These are phyloP conservation scores for Sphecodes monilicornis DNA, from an alignment of 2,888 invertebrate genomes.

Conservation along the genomic window DNA sequence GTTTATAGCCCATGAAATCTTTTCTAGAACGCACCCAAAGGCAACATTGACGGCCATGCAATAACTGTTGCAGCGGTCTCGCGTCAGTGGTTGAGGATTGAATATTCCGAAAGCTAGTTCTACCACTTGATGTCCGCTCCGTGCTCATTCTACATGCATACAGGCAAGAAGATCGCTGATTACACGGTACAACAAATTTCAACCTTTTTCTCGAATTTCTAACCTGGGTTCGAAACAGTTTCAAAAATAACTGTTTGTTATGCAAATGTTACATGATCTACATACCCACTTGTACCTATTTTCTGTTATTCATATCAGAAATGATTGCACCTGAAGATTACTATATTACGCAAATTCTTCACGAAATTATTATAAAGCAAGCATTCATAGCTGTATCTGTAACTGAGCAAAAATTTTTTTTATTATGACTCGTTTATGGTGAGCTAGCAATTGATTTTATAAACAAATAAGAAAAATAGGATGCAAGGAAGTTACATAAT, in stretches of 20 bases:
- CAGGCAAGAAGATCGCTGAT: constrained; percentile 61
- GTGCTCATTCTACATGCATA: constrained; percentile 44
- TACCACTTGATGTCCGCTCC: constrained; percentile 27
- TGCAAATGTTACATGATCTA: not conserved
- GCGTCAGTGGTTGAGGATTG: constrained; percentile 25
- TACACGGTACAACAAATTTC: constrained; percentile 7
- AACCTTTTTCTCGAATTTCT: not conserved
- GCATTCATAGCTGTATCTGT: no score
- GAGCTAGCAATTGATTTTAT: no score
- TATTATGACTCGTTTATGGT: no score
- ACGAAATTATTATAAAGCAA: no score
- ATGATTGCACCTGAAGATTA: no score
- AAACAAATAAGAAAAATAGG: no score
- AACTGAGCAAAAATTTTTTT: no score
- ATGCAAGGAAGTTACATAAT: no score
- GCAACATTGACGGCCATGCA: not conserved
- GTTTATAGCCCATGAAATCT: not conserved
- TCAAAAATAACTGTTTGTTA: not conserved
- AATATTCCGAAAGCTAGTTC: constrained; percentile 38
- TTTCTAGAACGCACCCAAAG: not conserved
- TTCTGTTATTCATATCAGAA: no score
- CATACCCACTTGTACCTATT: no score
- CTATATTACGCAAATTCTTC: no score
- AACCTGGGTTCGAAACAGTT: not conserved
- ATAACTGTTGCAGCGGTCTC: constrained; percentile 27